Evolutionary conservation across 2,113 vertebrate species (phyloP).

Genomic region (Paedocypris sp.): DNA sequence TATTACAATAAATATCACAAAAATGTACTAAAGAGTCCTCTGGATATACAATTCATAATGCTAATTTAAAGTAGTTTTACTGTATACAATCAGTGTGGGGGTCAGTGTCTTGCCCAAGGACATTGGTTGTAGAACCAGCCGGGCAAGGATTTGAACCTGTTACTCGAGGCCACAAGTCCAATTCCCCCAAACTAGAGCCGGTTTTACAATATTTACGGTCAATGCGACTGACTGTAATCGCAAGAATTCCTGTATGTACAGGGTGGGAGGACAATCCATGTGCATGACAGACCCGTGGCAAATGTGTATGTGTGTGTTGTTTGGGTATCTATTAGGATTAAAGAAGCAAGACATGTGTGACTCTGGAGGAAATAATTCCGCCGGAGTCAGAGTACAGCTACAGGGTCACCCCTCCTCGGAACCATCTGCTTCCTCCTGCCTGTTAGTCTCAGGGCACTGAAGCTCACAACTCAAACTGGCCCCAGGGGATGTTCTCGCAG

Average conservation of each 20-base stretch:
- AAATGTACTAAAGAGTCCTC: too few relatives aligned
- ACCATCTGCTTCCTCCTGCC: conserved; percentile 22
- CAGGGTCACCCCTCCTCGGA: conserved; percentile 12
- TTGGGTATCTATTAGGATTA: conserved; percentile 39
- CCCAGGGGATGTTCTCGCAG: neutral
- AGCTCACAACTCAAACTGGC: conserved; percentile 15
- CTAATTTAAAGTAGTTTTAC: too few relatives aligned
- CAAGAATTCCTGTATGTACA: conserved; percentile 38
- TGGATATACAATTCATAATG: too few relatives aligned
- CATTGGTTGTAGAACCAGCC: too few relatives aligned
- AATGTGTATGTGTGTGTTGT: conserved; percentile 4
- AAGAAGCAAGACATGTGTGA: conserved; percentile 40
- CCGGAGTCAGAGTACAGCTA: conserved; percentile 6
- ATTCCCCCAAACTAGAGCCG: too few relatives aligned
- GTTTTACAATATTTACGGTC: neutral
- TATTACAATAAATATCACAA: too few relatives aligned
- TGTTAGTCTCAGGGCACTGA: conserved; percentile 16
- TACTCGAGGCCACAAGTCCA: too few relatives aligned
- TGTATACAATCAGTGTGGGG: too few relatives aligned
- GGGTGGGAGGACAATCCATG: conserved; percentile 32
- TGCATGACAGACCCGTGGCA: conserved; percentile 18
- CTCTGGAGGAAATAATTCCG: conserved; percentile 17
- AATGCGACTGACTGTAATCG: neutral
- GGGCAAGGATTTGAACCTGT: too few relatives aligned
- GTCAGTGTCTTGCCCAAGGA: too few relatives aligned